Evolutionary conservation across 2,888 invertebrate genomes (phyloP), one percentile per base, ranked within the genome.

Genomic region (Neocrepidodera transversa): DNA sequence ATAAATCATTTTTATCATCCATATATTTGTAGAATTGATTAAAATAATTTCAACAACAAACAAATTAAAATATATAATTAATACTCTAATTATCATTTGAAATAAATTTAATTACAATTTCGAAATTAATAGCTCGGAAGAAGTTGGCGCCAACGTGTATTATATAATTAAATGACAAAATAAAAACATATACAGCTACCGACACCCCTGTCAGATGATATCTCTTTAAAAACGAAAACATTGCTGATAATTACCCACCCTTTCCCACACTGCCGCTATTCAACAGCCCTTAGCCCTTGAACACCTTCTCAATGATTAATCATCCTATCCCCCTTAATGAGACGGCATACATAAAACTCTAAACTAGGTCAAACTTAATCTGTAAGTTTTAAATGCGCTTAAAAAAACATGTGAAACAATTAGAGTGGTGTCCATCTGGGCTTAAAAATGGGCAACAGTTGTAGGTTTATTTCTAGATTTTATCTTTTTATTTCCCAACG

Each of bases 401-500:
- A 28, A 51, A 38, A 42, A 51, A 51, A 51, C 51, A 51, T 51
- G 51, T 40, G 51, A 51, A 51, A 51, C 51, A 51, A 51, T 51
- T 51, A 51, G 51, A 38, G 26, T 13, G 20, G 11, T 35, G 32
- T 40, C 45, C 50, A 42, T 58, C 53, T 52, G 59, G 48, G 43
- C 30, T 35, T 42, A 52, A 32, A 49, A 47, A 11, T 32, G 17
- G 30, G 14, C 42, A 14, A 26, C 56, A 50, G 55, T 57, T 60
- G 52, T 23, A 6, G 13, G 32, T 45, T 56, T 60, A 56, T 60
- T 36, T 13, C 38, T 42, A 49, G 57, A 57, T 57, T 13, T 26
- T 57, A 57, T 50, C 56, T 48, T 16, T 35, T 30, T 40, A 26
- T 30, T 56, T 56, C 55, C 42, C 56, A 56, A 49, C 56, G 50